Evolutionary conservation across 2,113 vertebrate genomes (phyloP).

Genomic region (Nyctereutes procyonoides): DNA sequence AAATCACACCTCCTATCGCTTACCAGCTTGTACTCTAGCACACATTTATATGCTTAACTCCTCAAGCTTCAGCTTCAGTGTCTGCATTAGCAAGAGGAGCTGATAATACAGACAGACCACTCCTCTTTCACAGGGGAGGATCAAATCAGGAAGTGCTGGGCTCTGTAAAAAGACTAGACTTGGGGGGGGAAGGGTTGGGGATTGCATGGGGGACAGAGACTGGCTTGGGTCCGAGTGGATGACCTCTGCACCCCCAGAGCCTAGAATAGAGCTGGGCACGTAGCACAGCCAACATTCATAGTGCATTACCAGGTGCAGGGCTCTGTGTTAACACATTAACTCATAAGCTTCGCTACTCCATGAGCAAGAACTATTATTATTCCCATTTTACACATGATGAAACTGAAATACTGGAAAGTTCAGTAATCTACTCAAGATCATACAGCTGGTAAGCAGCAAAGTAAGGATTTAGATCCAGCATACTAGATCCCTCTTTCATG

Average conservation of each 20-base stretch:
- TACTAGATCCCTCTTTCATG: neutral
- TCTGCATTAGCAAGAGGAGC: neutral
- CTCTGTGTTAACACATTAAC: neutral
- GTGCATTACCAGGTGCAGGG: neutral
- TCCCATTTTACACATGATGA: neutral
- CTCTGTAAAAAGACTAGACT: neutral
- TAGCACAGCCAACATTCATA: neutral
- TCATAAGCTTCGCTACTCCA: neutral
- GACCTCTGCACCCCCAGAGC: neutral
- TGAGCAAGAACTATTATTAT: neutral
- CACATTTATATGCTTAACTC: neutral
- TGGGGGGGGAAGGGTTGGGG: rapidly evolving
- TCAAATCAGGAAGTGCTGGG: neutral
- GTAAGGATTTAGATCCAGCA: neutral
- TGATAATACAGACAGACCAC: too few relatives aligned
- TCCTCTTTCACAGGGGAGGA: neutral
- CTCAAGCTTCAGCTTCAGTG: rapidly evolving
- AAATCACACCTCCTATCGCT: neutral
- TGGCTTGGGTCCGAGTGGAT: neutral
- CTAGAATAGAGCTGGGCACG: neutral
- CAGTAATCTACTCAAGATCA: neutral
- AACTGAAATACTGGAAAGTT: neutral
- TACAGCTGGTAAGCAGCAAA: neutral
- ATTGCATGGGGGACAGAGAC: neutral
- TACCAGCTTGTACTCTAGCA: neutral